phyloP scores from a whole-genome alignment of 1,140 invertebrate species.

The Leptoteleia sp. region DNA sequence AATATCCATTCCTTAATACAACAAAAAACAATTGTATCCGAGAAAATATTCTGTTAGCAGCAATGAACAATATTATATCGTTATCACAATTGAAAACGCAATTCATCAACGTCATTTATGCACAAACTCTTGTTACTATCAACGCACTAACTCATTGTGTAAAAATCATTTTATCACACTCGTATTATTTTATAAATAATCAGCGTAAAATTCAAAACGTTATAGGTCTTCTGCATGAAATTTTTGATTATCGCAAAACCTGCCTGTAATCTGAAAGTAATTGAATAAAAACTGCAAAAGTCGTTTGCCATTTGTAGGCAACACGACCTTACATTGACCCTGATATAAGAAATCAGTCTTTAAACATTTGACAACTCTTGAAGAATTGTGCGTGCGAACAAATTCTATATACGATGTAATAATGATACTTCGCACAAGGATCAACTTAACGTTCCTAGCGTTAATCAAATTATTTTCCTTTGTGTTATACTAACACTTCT shows the following conservation, averaged over 20 bases:
- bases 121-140: background rate
- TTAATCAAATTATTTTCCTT: background rate
- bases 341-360: slow-evolving; percentile 8
- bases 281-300: background rate
- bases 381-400: slow-evolving; percentile 1
- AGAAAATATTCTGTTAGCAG: slow-evolving; percentile 4
- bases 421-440: background rate
- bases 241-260: too few relatives aligned
- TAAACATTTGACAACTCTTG: slow-evolving; percentile 1
- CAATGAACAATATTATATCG: background rate
- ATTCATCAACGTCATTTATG: slow-evolving; percentile 7
- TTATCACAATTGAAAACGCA: slow-evolving; percentile 4
- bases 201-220: background rate
- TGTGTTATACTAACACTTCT: too few relatives aligned
- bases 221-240: too few relatives aligned
- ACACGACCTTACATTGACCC: background rate
- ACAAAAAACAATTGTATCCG: background rate
- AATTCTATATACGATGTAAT: background rate
- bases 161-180: too few relatives aligned
- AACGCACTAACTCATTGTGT: too few relatives aligned
- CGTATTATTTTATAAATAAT: too few relatives aligned
- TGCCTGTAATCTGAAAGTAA: too few relatives aligned
- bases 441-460: background rate
- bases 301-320: background rate
- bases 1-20: background rate